phyloP scores from a whole-genome alignment of 1,140 invertebrate genomes.

The Rhysida immarginata region DNA sequence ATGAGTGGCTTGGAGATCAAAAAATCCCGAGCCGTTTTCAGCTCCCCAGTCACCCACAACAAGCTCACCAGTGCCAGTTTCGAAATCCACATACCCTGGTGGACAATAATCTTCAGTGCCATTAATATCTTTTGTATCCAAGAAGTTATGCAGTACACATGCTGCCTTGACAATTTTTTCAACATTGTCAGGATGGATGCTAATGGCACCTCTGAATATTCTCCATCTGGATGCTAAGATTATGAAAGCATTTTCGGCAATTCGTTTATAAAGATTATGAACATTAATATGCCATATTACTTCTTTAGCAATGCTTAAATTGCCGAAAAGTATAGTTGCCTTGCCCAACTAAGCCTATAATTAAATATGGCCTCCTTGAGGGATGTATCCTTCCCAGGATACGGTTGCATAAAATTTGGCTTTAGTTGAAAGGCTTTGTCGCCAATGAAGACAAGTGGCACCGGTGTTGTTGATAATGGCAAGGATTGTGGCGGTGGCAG shows the following conservation, averaged over 20 bases:
- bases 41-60: too few species aligned
- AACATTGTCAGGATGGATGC: too few species aligned
- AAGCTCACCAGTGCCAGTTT: too few species aligned
- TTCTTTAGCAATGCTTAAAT: background rate
- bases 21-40: too few species aligned
- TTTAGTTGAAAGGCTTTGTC: constrained; percentile 32
- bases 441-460: constrained; percentile 28
- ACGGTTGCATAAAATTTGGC: constrained; percentile 19
- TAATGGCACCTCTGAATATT: too few species aligned
- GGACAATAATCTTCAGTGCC: too few species aligned
- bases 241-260: background rate
- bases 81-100: too few species aligned
- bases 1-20: too few species aligned
- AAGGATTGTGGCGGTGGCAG: too few species aligned
- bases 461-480: constrained; percentile 8
- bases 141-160: too few species aligned
- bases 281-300: background rate
- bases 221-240: background rate
- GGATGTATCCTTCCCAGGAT: constrained; percentile 9
- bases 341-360: constrained; percentile 16
- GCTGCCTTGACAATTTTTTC: too few species aligned
- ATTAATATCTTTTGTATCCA: too few species aligned
- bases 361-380: constrained; percentile 16
- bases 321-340: constrained; percentile 12
- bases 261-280: background rate